Conservation (phyloP, 2,888 invertebrate genomes). For the Ormyrus rosae region DNA sequence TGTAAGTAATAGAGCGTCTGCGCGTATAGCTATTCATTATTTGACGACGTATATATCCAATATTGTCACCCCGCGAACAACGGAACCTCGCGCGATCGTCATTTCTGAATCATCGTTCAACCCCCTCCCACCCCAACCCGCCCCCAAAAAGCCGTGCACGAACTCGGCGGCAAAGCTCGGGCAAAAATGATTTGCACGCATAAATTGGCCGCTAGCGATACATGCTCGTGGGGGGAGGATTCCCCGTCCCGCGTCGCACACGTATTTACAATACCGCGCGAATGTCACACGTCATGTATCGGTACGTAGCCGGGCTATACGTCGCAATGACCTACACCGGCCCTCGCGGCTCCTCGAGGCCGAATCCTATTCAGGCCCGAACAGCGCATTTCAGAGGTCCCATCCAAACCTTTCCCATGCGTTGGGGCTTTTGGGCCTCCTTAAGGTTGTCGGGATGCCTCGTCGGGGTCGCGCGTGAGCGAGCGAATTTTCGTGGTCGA, state of each 20-base stretch:
- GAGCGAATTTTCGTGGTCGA: constrained; percentile 44
- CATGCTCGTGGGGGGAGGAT: not conserved
- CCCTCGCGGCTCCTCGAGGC: constrained; percentile 32
- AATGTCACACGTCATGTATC: not conserved
- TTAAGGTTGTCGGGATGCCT: constrained; percentile 7
- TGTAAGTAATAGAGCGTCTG: constrained; percentile 48
- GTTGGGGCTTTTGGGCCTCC: constrained; percentile 14
- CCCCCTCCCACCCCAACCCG: not conserved
- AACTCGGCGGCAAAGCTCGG: not conserved
- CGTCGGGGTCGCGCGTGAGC: constrained; percentile 26
- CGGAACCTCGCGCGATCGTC: constrained; percentile 17
- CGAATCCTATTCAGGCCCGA: constrained; percentile 11
- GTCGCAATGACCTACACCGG: constrained; percentile 11
- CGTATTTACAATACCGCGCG: not conserved
- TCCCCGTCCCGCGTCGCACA: too few species aligned
- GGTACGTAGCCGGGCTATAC: not conserved
- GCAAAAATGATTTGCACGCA: constrained; percentile 20
- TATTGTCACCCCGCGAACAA: constrained; percentile 16
- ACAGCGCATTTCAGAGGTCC: constrained; percentile 43
- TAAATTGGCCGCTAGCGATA: not conserved
- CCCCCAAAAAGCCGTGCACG: not conserved
- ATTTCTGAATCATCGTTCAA: too few species aligned
- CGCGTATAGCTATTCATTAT: constrained; percentile 26
- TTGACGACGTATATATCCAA: not conserved
- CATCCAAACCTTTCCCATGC: constrained; percentile 52